Conservation (phyloP, 2,888 invertebrate species). For the Leistus spinibarbis region DNA sequence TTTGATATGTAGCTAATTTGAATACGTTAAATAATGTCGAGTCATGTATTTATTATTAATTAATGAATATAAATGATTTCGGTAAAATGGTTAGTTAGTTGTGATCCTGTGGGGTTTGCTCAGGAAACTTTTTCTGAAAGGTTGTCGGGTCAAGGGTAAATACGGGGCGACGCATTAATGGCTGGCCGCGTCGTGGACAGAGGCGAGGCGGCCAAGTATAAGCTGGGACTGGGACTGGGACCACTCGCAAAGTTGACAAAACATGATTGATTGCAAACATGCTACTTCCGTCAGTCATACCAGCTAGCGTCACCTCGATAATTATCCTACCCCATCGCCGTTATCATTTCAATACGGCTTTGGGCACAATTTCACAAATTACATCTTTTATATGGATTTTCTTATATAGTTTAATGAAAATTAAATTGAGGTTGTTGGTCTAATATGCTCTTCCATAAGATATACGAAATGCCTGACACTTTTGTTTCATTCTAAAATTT, state of each 20-base stretch:
- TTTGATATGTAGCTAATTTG: no score
- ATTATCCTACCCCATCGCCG: background rate
- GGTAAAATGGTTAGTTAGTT: background rate
- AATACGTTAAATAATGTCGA: no score
- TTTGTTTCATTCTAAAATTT: no score
- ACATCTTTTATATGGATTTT: no score
- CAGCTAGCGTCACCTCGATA: background rate
- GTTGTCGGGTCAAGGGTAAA: slow-evolving; percentile 26
- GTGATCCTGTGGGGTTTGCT: background rate
- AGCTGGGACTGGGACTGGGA: background rate
- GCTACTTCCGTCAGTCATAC: slow-evolving; percentile 5
- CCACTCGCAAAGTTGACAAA: slow-evolving; percentile 34
- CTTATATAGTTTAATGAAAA: no score
- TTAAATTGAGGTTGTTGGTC: background rate
- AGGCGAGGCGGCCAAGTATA: background rate
- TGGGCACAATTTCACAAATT: background rate
- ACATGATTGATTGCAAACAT: slow-evolving; percentile 37
- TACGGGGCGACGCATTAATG: background rate
- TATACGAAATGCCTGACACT: no score
- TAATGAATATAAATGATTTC: background rate
- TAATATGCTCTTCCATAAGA: no score
- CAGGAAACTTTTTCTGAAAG: slow-evolving; percentile 8
- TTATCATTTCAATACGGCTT: slow-evolving; percentile 26
- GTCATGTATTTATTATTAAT: background rate
- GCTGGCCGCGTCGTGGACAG: background rate